A percentile compares a stretch with the other conserved stretches of the same genome.
phyloP scores from a whole-genome alignment of 1,140 invertebrate genomes.

The Ips nitidus region DNA sequence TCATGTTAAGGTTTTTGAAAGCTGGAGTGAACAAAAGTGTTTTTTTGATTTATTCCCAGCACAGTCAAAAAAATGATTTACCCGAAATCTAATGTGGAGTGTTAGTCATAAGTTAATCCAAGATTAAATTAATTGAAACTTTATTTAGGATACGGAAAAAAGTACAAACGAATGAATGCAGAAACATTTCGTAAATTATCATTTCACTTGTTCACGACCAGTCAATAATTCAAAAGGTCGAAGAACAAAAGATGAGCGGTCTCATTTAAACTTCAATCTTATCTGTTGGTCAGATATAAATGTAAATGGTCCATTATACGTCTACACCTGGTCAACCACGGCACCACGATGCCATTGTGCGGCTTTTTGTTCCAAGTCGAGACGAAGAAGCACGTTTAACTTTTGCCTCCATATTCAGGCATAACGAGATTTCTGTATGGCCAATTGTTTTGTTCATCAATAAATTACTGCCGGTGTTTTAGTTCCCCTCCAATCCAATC shows the following conservation, averaged over 20 bases:
- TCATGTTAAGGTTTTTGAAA: background rate
- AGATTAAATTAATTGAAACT: no score
- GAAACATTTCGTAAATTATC: background rate
- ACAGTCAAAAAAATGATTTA: no score
- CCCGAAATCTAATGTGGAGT: no score
- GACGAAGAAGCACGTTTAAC: background rate
- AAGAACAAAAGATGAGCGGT: background rate
- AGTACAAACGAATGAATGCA: background rate
- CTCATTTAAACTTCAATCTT: slow-evolving; percentile 2
- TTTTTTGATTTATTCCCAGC: no score
- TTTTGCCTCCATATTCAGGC: background rate
- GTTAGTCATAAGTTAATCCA: no score
- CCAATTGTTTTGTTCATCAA: background rate
- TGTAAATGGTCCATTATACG: slow-evolving; percentile 3
- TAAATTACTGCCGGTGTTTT: background rate
- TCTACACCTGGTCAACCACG: slow-evolving; percentile 2
- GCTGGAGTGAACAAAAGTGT: no score
- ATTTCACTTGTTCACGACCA: slow-evolving; percentile 2
- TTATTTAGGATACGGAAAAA: no score
- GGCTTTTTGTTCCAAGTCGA: background rate
- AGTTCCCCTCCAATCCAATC: no score
- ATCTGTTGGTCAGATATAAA: background rate
- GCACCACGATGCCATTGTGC: background rate
- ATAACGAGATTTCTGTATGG: background rate
- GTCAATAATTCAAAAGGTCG: background rate